Evolutionary conservation across 2,797 vertebrate genomes (phyloP), one percentile per base, ranked within the genome.

Genomic region (Gambusia yucatana): DNA sequence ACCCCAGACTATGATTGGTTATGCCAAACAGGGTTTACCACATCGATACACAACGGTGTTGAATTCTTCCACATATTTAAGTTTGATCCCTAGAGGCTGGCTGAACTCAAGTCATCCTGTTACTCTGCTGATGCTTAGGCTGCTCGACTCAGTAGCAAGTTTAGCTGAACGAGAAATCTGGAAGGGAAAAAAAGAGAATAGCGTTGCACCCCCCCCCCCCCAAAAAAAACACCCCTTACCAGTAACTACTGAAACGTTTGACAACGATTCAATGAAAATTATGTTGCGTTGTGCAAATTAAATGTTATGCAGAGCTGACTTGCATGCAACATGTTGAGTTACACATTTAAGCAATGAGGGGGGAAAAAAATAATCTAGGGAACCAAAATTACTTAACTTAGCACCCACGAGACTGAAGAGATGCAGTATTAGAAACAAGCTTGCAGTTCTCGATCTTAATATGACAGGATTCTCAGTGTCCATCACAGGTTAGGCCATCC

Each of bases 311-410:
- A 95, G 92, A 93, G 92, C 92, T 87, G 87, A 94, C 89, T 91
- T 94, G 87, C 96, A 96, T 96, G 95, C 95, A 95, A 87, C 77
- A 90, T 86, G 82, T 92, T 77, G 86, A 91, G 91, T 91, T 91
- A 92, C 86, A 94, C 87, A 91, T 94, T 90, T 87, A 94, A 94
- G 92, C 93, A 93, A 94, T 93, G 87, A 67, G 89, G 90, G 89
- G 87, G 82, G 87, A 79, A 83, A 87, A 86, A 84, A 88, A 87
- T 14, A 83, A 90, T 91, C 85, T 92, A 92, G 92, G 86, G 91
- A 94, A 94, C 93, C 89, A 79, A 92, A 92, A 93, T 94, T 89
- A 96, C 96, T 96, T 96, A 96, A 95, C 95, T 96, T 91, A 75
- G 86, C 83, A 95, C 94, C 93, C 92, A 96, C 91, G 95, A 96